These are phyloP conservation scores for Cercocebus atys DNA, from an alignment of 2,113 vertebrate genomes.

Conservation along the genomic window DNA sequence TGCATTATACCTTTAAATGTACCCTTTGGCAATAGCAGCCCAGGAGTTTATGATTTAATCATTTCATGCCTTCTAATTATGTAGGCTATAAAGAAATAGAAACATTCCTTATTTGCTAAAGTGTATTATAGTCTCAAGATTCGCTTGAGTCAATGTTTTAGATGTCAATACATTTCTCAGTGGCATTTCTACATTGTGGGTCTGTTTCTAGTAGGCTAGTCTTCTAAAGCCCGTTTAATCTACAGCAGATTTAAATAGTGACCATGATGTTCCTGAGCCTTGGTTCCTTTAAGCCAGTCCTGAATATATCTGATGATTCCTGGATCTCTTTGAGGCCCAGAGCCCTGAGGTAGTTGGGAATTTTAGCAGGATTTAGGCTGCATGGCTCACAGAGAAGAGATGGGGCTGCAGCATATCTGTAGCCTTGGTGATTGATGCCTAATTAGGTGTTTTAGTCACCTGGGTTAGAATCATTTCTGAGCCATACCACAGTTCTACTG, in stretches of 20 bases:
- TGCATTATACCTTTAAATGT: not conserved
- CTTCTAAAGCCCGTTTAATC: not conserved
- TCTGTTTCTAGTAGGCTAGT: not conserved
- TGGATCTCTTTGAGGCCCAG: not conserved
- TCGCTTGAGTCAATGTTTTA: not conserved
- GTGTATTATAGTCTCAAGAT: not conserved
- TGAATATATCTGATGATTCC: not conserved
- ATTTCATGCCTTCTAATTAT: constrained; percentile 7
- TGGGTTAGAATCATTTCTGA: not conserved
- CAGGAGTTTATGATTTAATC: not conserved
- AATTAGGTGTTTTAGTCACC: not conserved
- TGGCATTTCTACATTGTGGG: not conserved
- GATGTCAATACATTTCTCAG: not conserved
- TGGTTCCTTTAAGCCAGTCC: not conserved
- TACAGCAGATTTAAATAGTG: not conserved
- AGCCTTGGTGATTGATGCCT: not conserved
- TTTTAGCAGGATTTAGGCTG: not conserved
- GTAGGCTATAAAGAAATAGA: not conserved
- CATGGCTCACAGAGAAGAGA: not conserved
- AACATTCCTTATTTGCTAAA: not conserved
- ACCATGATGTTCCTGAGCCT: not conserved
- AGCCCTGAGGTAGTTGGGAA: not conserved
- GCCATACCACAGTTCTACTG: not conserved
- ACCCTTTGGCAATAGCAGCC: not conserved
- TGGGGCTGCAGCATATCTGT: not conserved